Base-by-base conservation (phyloP, 1,140 invertebrate species). In the Eriosoma lanigerum region DNA sequence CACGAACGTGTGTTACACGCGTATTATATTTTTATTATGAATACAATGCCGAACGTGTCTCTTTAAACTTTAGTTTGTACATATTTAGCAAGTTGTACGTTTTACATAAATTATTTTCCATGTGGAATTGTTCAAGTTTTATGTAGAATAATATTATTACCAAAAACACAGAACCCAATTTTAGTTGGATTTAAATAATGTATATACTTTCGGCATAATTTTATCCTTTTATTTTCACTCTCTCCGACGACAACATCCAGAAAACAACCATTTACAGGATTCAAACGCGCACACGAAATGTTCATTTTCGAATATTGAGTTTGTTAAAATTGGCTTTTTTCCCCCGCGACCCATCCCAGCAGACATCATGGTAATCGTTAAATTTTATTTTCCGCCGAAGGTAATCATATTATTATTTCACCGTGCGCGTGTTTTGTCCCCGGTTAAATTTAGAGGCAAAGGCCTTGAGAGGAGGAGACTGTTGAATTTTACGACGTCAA, bases 261-360 rank as follows among this genome's bases (percentile, higher is more conserved):
- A 70, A 50, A 9, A 19, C 44, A 44, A 66, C 29, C 38, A 44
- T 66, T 21, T 66, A 44, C 38, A 44, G 32, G 21, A 44, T 66
- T 46, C 10, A 66, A 44, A 66, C 6, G 44, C n/a, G 44, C 12
- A 66, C 3, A 0, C 26, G 19, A 19, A 19, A 68, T 21, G 64
- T 15, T 68, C n/a, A 46, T 46, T 46, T 46, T 38, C 21, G n/a
- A 24, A 46, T 68, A 68, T 68, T 17, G 64, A 44, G 38, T 68
- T 68, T 68, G 12, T 46, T 46, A 46, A 46, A 68, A 68, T 68
- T 68, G 64, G 38, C n/a, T 68, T 38, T 68, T 68, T 17, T 13
- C 13, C 4, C 21, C n/a, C n/a, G n/a, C n/a, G n/a, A n/a, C n/a
- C n/a, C n/a, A n/a, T 24, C 29, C 3, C 12, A 62, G 24, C 64